Base-by-base conservation (phyloP, 2,888 invertebrate genomes). In the Dynastes tityus region DNA sequence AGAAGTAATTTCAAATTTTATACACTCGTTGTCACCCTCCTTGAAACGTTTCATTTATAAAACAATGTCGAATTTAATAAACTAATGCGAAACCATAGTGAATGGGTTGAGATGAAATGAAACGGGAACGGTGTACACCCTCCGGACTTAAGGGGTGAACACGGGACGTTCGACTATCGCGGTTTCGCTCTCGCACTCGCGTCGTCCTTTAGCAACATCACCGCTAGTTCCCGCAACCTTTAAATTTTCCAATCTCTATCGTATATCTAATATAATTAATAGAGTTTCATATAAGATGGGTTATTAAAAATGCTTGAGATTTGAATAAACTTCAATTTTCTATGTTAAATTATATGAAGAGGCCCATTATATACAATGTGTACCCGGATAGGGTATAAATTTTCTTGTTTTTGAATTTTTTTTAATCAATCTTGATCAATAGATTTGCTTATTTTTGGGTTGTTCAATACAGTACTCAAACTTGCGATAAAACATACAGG, bases 51-150 rank as follows among this genome's bases (percentile, higher is more conserved):
- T 81, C 85, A 84, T 84, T 85, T 85, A 83, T 83, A 83, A 85
- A 86, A 86, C 86, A 86, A 85, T 86, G 83, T 83, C 84, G 85
- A 85, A 86, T 86, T 86, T 85, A 86, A 86, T 86, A 86, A 86
- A 86, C 86, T 86, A 86, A 86, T 86, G 85, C 86, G 85, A 86
- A 73, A 86, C 84, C 85, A 84, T 85, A 84, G 85, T 85, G 86
- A 85, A 85, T 85, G 84, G 85, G 84, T 85, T 85, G 85, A 85
- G 85, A 86, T 86, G 85, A 85, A 86, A 86, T 86, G 86, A 85
- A 86, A 86, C 84, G 86, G 84, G 73, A 73, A 73, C 85, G 84
- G 85, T 85, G 86, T 85, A 85, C 83, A 83, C 83, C 86, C 85
- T 84, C 83, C 82, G 84, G 84, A 84, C 83, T 83, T 82, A 73